Evolutionary conservation across 2,797 vertebrate genomes (phyloP), one percentile per base, ranked within the genome.

Genomic region (Limnodromus scolopaceus): DNA sequence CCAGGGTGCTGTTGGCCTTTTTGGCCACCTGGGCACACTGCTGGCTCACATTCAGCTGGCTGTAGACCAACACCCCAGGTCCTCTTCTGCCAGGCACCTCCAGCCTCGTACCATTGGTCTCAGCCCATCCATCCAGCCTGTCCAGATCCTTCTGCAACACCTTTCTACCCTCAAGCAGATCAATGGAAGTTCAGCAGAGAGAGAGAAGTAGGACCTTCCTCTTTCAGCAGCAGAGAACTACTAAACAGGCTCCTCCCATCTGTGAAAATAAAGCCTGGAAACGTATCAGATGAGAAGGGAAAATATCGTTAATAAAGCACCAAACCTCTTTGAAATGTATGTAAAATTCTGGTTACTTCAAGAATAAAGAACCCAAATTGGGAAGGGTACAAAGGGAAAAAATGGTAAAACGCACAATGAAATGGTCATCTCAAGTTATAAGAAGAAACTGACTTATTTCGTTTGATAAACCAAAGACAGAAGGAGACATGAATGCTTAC

Each of bases 341-440:
- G 7, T 12, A 61, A 78, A 60, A 54, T 24, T 48, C 4, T 22
- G 22, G 25, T 30, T 68, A 22, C 66, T 49, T 63, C 13, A 41
- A 75, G n/a, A 28, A 85, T 3, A 7, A 81, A 7, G 5, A 92
- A 46, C 8, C 3, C 30, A 34, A 65, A 48, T 0, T 36, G 20
- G 51, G 76, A 57, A 32, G 13, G 7, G 5, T 12, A 66, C 5
- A 57, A 75, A 75, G 15, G 19, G 49, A 65, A 83, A 61, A 61
- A 63, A 45, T 0, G 4, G 25, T 28, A 39, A 48, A 77, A 45
- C 1, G 6, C 41, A 48, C 7, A 45, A 6, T 0, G 0, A 60
- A 58, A 65, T 6, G 4, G 10, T 60, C 2, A 46, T 24, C 14
- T 64, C 6, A 74, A 55, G 39, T 46, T 36, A 49, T 16, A 74